Base-by-base conservation (phyloP, 2,113 vertebrate species). In the Gymnorhina tibicen region DNA sequence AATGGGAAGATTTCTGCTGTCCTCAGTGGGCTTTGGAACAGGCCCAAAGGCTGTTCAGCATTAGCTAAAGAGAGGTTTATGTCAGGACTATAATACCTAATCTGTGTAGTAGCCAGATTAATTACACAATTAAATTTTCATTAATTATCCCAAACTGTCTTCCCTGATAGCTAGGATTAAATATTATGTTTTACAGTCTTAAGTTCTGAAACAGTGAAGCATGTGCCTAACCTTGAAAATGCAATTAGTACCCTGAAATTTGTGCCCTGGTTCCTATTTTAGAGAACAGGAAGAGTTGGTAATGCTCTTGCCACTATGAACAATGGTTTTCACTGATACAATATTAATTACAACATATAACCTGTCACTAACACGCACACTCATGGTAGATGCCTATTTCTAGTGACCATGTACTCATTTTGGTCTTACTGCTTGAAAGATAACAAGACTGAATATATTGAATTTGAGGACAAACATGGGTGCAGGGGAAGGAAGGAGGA, bases 321-420 rank as follows among this genome's bases (percentile, higher is more conserved):
- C 50, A 55, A 62, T 18, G 16, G 3, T 37, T 95, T 85, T 82
- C 53, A 89, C 21, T 62, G 44, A 68, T 62, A 66, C 0, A 1
- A 17, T 28, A 33, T 24, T 55, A 80, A 69, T 77, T 73, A 59
- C 58, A 87, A 50, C 10, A 26, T 32, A 13, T 17, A 59, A 46
- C 80, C 23, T 66, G 32, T 52, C 72, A 69, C 19, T 39, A 13
- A 46, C 24, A 13, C 11, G 24, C 28, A 69, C 58, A 49, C 12
- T 83, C 39, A 16, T 17, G 9, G 16, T 13, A 62, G 33, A 35
- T 74, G 19, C 11, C 3, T 23, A 13, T 66, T 78, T 79, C 59
- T 47, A n/a, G 35, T 22, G 30, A 44, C 6, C 0, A 0, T 18
- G 22, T 26, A 24, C 4, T 85, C 28, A 22, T 28, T 62, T 24